A percentile compares a stretch with the other conserved stretches of the same genome.
These are phyloP conservation scores for Sandelia bainsii DNA, from an alignment of 2,797 vertebrate species.

Conservation along the genomic window DNA sequence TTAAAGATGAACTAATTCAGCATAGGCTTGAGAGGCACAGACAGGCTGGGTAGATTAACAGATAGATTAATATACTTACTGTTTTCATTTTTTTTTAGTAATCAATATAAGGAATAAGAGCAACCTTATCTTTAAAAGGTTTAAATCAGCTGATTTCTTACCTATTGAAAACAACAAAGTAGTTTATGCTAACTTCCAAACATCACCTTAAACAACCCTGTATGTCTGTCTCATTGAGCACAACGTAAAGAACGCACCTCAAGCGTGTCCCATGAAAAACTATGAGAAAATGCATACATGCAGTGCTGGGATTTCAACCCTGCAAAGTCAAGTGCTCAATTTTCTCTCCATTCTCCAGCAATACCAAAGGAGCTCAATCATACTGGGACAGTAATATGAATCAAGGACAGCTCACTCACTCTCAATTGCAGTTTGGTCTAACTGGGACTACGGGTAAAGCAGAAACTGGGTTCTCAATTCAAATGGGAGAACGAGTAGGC, in stretches of 20 bases:
- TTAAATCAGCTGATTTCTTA: conserved; percentile 27
- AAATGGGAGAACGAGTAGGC: conserved; percentile 86
- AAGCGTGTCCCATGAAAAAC: conserved; percentile 71
- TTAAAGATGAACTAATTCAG: neutral
- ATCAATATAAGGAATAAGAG: neutral
- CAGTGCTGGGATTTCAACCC: conserved; percentile 77
- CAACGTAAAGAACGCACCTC: conserved; percentile 63
- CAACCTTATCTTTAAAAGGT: conserved; percentile 6
- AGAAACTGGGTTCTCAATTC: conserved; percentile 85
- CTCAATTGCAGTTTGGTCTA: conserved; percentile 85
- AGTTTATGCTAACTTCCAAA: conserved; percentile 50
- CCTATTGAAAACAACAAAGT: conserved; percentile 27
- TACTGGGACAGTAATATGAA: conserved; percentile 84
- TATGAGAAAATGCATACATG: conserved; percentile 78
- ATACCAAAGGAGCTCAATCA: conserved; percentile 87
- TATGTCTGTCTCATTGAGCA: conserved; percentile 57
- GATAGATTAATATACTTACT: neutral
- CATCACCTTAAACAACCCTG: conserved; percentile 30
- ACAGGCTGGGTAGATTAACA: neutral
- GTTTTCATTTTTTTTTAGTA: conserved; percentile 5
- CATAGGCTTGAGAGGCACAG: neutral
- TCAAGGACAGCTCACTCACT: conserved; percentile 89
- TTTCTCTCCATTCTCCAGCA: conserved; percentile 81
- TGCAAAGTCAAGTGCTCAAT: conserved; percentile 86
- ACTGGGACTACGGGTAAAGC: conserved; percentile 80